Evolutionary conservation across 2,888 invertebrate species (phyloP).

Genomic region (Troides aeacus): DNA sequence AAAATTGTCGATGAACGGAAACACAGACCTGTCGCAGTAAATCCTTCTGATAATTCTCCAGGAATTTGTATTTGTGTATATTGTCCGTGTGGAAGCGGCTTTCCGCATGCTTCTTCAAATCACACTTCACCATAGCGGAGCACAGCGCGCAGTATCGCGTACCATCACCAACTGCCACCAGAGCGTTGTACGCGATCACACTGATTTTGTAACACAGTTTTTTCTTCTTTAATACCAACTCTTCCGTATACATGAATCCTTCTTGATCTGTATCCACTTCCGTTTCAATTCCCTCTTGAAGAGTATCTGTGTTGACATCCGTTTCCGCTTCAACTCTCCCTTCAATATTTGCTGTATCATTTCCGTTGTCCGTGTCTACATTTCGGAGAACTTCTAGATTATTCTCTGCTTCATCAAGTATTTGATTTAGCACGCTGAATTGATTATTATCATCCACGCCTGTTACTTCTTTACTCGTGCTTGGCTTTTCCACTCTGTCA

Average conservation of each 20-base stretch:
- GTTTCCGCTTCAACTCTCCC: not conserved
- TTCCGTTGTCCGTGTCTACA: not conserved
- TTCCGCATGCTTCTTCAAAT: slow-evolving; percentile 31
- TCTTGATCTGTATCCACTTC: slow-evolving; percentile 2
- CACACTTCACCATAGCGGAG: slow-evolving; percentile 5
- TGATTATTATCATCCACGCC: not conserved
- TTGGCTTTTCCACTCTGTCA: not conserved
- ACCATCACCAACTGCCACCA: slow-evolving; percentile 37
- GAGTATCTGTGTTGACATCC: not conserved
- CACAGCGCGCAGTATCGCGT: slow-evolving; percentile 37
- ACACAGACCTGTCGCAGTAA: slow-evolving; percentile 46
- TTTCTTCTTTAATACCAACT: slow-evolving; percentile 37
- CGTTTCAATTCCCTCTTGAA: slow-evolving; percentile 7
- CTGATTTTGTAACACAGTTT: slow-evolving; percentile 36
- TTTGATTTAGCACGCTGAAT: not conserved
- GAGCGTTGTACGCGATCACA: slow-evolving; percentile 33
- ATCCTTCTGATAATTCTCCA: slow-evolving; percentile 42
- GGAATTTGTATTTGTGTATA: slow-evolving; percentile 37
- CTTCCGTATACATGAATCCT: slow-evolving; percentile 34
- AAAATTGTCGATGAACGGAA: not conserved
- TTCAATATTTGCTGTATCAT: slow-evolving; percentile 14
- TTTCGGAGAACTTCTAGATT: not conserved
- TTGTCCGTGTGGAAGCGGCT: slow-evolving; percentile 35
- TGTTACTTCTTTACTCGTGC: not conserved
- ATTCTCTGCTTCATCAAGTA: not conserved